Evolutionary conservation across 2,113 vertebrate species (phyloP), one percentile per base, ranked within the genome.

Genomic region (Pygoscelis antarcticus): DNA sequence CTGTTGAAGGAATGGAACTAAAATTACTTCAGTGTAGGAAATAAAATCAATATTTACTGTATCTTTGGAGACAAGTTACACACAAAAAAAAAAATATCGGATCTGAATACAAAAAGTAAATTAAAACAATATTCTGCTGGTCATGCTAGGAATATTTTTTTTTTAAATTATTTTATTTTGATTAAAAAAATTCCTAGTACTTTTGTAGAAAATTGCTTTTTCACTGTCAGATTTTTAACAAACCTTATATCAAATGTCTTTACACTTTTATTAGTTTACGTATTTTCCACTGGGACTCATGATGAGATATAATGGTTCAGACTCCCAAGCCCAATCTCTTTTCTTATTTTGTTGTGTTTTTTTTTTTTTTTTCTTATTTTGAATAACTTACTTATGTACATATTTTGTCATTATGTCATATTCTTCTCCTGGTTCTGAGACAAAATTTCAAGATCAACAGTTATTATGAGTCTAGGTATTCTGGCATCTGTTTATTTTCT

Each of bases 321-420:
- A 81, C 18, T 69, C 60, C n/a, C 72, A 69, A 71, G 22, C 16
- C 22, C 34, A 58, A 38, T 70, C 16, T 82, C 21, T 78, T 92
- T 88, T 70, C 72, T 87, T 62, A 58, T 71, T 80, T 32, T 66
- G 10, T 18, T 93, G 10, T 2, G 42, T 13, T 1, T 25, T 47
- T 16, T 12, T 62, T 32, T 55, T n/a, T 21, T 3, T 22, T 6
- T 16, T 7, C 26, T 27, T 32, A 54, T 79, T 92, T 93, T 90
- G 38, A 92, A 85, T 88, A 95, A 79, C 52, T 55, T 62, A 75
- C 58, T 85, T 82, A 64, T 82, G 65, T 47, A 83, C 29, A 42
- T 88, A 70, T 79, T 92, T 91, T 95, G 38, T 77, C 69, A 68
- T 77, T 91, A 78, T 87, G 61, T 83, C 70, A 75, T 75, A 68